Base-by-base conservation (phyloP, 2,797 vertebrate species). In the Tolypeutes matacus region DNA sequence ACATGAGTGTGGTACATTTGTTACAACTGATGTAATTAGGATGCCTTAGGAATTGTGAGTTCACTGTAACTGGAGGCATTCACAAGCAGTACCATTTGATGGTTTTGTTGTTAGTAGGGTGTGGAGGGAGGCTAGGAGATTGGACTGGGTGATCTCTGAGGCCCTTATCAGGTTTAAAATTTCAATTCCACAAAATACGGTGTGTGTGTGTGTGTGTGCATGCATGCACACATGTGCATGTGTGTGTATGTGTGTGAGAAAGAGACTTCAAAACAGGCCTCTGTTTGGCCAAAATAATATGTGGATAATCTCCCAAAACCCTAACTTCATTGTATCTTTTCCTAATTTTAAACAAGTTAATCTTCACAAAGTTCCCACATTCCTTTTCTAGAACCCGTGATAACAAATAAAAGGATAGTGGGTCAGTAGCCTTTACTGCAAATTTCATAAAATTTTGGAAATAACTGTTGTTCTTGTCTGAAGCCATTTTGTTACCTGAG, bases 231-330 rank as follows among this genome's bases (percentile, higher is more conserved):
- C 20, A 27, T 20, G 11, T 39, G 25, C 6, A 13, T 64, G 6
- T 67, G 15, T 69, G 39, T 91, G n/a, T 65, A 36, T 77, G 36
- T 46, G 34, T 36, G 34, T 36, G 34, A 70, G 34, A 36, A 51
- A 56, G 46, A 39, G 13, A 36, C 56, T 39, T 92, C 14, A 92
- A 56, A 31, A 2, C 5, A 46, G 23, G 7, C 5, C 7, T 70
- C 7, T 31, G 4, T 86, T 83, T 62, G 51, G 65, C 84, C 91
- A 65, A 93, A 93, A 78, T 91, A 53, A 83, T 67, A 91, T 60
- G 39, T 92, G 64, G 70, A n/a, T 78, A 76, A 51, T 89, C 31
- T 21, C 58, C 27, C 36, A 75, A 31, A 34, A 92, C 21, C n/a
- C 34, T 67, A 78, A 3, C 10, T 11, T 15, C 31, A 92, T 73